These are phyloP conservation scores for Calonectris borealis DNA, from an alignment of 2,113 vertebrate species.

Conservation along the genomic window DNA sequence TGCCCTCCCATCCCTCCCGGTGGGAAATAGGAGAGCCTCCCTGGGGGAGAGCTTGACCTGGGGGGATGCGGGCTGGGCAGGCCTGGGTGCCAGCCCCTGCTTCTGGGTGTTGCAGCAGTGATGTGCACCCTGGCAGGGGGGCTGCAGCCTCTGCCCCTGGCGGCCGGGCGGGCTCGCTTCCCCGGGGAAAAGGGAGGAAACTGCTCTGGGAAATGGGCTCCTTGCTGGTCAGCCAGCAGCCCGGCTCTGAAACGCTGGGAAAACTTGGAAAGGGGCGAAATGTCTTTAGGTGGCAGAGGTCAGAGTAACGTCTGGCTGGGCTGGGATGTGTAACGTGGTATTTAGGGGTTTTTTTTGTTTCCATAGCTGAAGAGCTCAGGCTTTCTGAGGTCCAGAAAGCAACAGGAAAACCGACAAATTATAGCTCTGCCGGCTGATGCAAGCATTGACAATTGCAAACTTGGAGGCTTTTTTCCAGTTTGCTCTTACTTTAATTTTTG, in stretches of 20 bases:
- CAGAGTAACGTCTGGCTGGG: not conserved
- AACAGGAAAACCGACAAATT: conserved; percentile 7
- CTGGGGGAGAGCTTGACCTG: not conserved
- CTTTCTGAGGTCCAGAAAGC: not conserved
- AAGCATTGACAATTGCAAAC: not conserved
- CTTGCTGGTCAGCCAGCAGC: not conserved
- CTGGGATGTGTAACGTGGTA: not conserved
- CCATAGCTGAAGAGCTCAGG: not conserved
- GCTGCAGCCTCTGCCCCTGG: not conserved
- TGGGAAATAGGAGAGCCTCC: fast-evolving
- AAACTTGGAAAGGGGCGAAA: not conserved
- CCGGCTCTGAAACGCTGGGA: not conserved
- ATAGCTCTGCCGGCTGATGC: not conserved
- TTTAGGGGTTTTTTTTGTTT: not conserved
- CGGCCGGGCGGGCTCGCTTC: not conserved
- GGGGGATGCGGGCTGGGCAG: not conserved
- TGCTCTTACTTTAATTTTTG: not conserved
- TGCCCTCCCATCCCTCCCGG: not conserved
- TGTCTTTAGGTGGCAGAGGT: not conserved
- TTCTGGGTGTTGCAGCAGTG: not conserved
- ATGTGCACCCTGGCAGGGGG: fast-evolving
- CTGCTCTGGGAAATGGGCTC: not conserved
- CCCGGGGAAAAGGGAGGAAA: not conserved
- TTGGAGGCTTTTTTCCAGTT: not conserved
- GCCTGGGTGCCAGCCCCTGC: not conserved